These are phyloP conservation scores for Microtus oregoni DNA, from an alignment of 2,113 vertebrate species.

Conservation along the genomic window DNA sequence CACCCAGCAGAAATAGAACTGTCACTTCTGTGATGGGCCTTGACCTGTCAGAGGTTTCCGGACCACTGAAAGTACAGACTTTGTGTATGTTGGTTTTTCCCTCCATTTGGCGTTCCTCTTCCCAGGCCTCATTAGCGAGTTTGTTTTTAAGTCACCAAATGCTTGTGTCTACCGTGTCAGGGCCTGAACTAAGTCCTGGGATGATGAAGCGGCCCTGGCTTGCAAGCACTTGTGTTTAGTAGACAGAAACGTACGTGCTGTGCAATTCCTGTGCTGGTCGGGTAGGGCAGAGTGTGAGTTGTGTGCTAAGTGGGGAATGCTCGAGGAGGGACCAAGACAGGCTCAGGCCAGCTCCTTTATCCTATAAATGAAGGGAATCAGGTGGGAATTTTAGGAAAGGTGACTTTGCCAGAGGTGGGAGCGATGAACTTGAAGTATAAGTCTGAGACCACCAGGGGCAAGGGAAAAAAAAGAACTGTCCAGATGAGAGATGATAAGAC, in stretches of 20 bases:
- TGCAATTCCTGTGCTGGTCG: not conserved
- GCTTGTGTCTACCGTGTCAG: not conserved
- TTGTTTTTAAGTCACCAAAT: not conserved
- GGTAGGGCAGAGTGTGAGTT: not conserved
- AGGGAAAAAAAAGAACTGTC: not conserved
- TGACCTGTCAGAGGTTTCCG: not conserved
- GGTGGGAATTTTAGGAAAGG: conserved; percentile 17
- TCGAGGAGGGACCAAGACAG: no score
- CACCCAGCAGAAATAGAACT: not conserved
- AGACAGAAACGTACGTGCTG: not conserved
- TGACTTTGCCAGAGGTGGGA: conserved; percentile 3
- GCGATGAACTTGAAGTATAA: not conserved
- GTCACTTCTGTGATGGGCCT: not conserved
- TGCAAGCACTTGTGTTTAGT: not conserved
- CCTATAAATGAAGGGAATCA: not conserved
- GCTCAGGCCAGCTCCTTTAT: not conserved
- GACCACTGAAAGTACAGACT: not conserved
- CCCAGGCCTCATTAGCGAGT: not conserved
- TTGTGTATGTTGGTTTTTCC: not conserved
- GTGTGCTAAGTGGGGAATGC: not conserved
- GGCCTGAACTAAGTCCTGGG: not conserved
- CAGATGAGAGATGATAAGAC: not conserved
- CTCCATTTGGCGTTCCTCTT: not conserved
- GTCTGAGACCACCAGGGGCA: not conserved
- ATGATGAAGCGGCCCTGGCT: not conserved